phyloP scores from a whole-genome alignment of 1,140 invertebrate species.

The Nephila pilipes region DNA sequence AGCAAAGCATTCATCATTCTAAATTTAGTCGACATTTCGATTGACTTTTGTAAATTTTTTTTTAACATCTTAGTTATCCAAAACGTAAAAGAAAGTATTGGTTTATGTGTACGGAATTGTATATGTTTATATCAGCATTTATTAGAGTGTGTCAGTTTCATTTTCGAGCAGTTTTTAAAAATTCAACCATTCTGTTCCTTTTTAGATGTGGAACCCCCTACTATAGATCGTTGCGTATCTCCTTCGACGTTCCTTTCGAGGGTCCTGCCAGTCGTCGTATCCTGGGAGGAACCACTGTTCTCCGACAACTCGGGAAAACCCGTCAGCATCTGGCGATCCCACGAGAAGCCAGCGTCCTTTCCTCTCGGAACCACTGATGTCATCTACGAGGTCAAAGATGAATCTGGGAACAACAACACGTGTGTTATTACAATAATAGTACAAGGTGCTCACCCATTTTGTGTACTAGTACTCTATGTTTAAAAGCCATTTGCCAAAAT shows the following conservation, averaged over 20 bases:
- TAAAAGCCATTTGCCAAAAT: no score
- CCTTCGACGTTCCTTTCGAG: conserved; percentile 83
- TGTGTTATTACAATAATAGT: conserved; percentile 86
- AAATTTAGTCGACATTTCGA: no score
- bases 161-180: no score
- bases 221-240: conserved; percentile 85
- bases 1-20: no score
- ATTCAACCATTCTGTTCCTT: background rate
- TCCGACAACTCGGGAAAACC: conserved; percentile 86
- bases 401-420: conserved; percentile 84
- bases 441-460: conserved; percentile 83
- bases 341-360: conserved; percentile 83
- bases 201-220: conserved; percentile 85
- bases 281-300: conserved; percentile 87
- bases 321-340: conserved; percentile 81
- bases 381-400: conserved; percentile 85
- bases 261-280: conserved; percentile 81
- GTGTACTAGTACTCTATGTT: background rate
- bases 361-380: conserved; percentile 84
- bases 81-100: no score
- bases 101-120: no score
- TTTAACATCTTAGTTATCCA: no score
- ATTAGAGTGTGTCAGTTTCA: no score
- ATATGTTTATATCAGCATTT: no score
- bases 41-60: no score